phyloP scores from a whole-genome alignment of 2,888 invertebrate genomes.

The Antheraea assamensis region DNA sequence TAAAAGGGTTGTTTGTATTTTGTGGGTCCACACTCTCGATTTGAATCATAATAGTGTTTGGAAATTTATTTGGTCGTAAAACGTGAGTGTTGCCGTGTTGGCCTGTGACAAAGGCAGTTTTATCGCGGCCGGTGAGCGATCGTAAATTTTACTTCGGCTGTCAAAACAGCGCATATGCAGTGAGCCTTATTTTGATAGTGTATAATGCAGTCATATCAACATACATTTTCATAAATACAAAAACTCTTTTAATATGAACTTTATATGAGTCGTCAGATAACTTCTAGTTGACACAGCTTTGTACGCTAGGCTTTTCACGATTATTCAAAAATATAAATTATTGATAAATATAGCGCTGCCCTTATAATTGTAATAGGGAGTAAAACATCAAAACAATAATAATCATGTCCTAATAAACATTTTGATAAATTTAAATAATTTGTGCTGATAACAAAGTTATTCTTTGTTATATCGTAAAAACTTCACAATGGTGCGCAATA shows the following conservation, averaged over 20 bases:
- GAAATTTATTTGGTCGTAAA: conserved; percentile 81
- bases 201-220: conserved; percentile 1
- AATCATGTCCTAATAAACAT: not conserved
- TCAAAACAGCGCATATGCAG: conserved; percentile 62
- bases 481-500: conserved; percentile 61
- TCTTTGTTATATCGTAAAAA: conserved; percentile 23
- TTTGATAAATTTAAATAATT: conserved; percentile 4
- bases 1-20: conserved; percentile 73
- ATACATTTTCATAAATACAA: conserved; percentile 2
- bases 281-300: not conserved
- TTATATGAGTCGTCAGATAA: not conserved
- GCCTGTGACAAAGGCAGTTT: conserved; percentile 76
- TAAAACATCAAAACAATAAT: not conserved
- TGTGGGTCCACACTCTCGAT: conserved; percentile 70
- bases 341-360: not conserved
- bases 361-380: not conserved
- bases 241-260: not conserved
- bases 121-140: conserved; percentile 70
- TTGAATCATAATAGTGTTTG: conserved; percentile 81
- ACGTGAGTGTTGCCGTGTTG: conserved; percentile 69
- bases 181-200: conserved; percentile 38
- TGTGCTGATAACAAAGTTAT: conserved; percentile 2
- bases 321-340: not conserved
- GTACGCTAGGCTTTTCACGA: not conserved
- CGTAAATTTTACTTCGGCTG: conserved; percentile 78